Conservation (phyloP, 1,140 invertebrate species). For the Drosophila melanogaster region Release_6_plus_ISO1_MT NT_033777.3:18342501-18343000, state of each 20-base stretch:
- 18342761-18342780: conserved; percentile 4
- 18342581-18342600: background rate
- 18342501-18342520: background rate
- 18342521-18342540: background rate
- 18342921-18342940: conserved; percentile 46
- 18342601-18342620: too few species aligned
- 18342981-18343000: conserved; percentile 20
- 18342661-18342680: too few species aligned
- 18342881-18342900: conserved; percentile 54
- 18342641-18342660: too few species aligned
- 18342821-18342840: conserved; percentile 43
- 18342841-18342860: conserved; percentile 1
- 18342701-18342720: background rate
- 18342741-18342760: background rate
- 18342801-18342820: conserved; percentile 26
- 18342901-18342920: conserved; percentile 63
- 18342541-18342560: background rate
- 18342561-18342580: background rate
- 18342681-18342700: too few species aligned
- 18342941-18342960: conserved; percentile 19
- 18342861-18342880: conserved; percentile 65
- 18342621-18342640: too few species aligned
- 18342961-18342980: conserved; percentile 41
- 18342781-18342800: background rate
- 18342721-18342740: too few species aligned